These are phyloP conservation scores for Nylanderia fulva DNA, from an alignment of 1,140 invertebrate genomes.

Conservation along the genomic window DNA sequence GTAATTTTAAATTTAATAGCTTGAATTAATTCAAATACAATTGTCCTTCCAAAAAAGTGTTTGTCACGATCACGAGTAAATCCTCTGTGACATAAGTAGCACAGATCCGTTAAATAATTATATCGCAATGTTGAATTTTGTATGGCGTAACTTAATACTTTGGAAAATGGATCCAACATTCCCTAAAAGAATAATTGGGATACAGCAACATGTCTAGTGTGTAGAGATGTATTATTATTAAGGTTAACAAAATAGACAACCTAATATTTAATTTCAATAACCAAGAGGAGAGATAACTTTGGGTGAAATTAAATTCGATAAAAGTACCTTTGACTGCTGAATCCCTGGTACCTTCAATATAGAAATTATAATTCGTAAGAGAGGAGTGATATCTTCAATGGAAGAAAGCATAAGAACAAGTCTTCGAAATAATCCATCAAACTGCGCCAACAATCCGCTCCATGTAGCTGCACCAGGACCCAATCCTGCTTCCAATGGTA, in stretches of 20 bases:
- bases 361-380: constrained; percentile 94
- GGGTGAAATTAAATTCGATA: not conserved
- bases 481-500: constrained; percentile 93
- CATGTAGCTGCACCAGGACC: constrained; percentile 90
- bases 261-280: no score
- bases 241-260: no score
- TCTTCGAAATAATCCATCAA: constrained; percentile 94
- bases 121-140: constrained; percentile 96
- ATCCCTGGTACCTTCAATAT: constrained; percentile 95
- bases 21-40: constrained; percentile 97
- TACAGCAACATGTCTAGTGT: not conserved
- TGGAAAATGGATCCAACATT: constrained; percentile 98
- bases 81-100: constrained; percentile 94
- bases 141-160: constrained; percentile 95
- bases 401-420: constrained; percentile 91
- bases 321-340: constrained; percentile 90
- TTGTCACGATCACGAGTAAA: constrained; percentile 97
- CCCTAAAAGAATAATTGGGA: constrained; percentile 83
- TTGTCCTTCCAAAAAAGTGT: constrained; percentile 94
- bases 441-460: constrained; percentile 92
- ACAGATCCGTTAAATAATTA: constrained; percentile 94
- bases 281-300: not conserved
- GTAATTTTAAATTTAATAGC: constrained; percentile 97
- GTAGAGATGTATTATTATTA: not conserved
- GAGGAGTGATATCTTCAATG: constrained; percentile 91